A percentile compares a stretch with the other conserved stretches of the same genome.
Evolutionary conservation across 2,797 vertebrate genomes (phyloP).

Genomic region (Harpagifer antarcticus): DNA sequence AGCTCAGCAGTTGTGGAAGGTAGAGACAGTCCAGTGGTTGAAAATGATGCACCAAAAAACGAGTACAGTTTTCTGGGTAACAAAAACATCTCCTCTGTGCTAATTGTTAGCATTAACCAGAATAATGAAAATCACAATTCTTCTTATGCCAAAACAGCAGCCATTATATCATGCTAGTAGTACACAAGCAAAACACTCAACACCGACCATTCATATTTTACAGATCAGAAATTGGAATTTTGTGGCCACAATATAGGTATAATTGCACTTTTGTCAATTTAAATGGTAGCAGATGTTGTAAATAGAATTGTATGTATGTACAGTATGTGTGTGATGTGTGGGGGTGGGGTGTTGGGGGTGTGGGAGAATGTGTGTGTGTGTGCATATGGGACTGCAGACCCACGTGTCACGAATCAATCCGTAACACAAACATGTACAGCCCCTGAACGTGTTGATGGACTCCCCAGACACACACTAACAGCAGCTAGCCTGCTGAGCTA

Average conservation of each 20-base stretch:
- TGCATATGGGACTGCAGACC: not conserved
- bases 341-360: too few relatives aligned
- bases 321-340: not conserved
- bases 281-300: not conserved
- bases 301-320: not conserved
- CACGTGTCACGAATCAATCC: slow-evolving; percentile 30
- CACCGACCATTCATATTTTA: too few relatives aligned
- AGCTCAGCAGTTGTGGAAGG: not conserved
- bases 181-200: too few relatives aligned
- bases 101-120: not conserved
- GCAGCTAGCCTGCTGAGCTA: slow-evolving; percentile 64
- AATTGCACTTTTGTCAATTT: not conserved
- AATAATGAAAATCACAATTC: not conserved
- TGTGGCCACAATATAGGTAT: not conserved
- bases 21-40: not conserved
- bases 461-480: slow-evolving; percentile 49
- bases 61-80: not conserved
- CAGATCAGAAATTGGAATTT: not conserved
- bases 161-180: too few relatives aligned
- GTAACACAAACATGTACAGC: slow-evolving; percentile 27
- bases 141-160: too few relatives aligned
- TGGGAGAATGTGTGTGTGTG: not conserved
- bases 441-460: slow-evolving; percentile 44
- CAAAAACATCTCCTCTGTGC: not conserved
- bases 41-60: not conserved